These are phyloP conservation scores for Mus spretus DNA, from an alignment of 2,797 vertebrate species.

Conservation along the genomic window DNA sequence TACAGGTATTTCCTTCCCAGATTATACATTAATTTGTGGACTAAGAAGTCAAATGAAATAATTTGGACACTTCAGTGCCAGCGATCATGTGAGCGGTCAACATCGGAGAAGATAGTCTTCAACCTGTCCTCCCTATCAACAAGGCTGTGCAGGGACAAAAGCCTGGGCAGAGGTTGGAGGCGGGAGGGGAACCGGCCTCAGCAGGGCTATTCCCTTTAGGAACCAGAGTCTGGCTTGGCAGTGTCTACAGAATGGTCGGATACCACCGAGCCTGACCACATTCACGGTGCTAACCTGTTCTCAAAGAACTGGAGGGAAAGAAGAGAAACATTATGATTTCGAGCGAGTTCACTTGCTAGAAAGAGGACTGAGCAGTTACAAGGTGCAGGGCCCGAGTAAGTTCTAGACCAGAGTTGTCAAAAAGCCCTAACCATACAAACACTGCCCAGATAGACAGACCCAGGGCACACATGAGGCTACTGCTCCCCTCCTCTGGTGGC, in stretches of 20 bases:
- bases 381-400: neutral
- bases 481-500: neutral
- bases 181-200: neutral
- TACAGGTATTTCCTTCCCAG: slow-evolving; percentile 20
- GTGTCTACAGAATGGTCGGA: neutral
- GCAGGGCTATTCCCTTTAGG: neutral
- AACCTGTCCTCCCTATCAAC: neutral
- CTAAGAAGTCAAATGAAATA: slow-evolving; percentile 6
- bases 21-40: neutral
- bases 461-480: neutral
- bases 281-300: neutral
- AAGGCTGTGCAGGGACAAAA: neutral
- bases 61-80: slow-evolving; percentile 4
- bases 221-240: neutral
- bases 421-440: neutral
- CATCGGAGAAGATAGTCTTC: slow-evolving; percentile 18
- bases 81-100: neutral
- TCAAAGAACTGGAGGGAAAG: neutral
- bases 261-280: neutral
- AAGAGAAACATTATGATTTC: neutral
- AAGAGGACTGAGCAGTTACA: neutral
- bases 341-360: neutral
- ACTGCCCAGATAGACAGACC: accelerated
- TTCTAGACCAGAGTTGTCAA: neutral
- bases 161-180: neutral